Evolutionary conservation across 2,888 invertebrate genomes (phyloP).

Genomic region (Diaphora mendica): DNA sequence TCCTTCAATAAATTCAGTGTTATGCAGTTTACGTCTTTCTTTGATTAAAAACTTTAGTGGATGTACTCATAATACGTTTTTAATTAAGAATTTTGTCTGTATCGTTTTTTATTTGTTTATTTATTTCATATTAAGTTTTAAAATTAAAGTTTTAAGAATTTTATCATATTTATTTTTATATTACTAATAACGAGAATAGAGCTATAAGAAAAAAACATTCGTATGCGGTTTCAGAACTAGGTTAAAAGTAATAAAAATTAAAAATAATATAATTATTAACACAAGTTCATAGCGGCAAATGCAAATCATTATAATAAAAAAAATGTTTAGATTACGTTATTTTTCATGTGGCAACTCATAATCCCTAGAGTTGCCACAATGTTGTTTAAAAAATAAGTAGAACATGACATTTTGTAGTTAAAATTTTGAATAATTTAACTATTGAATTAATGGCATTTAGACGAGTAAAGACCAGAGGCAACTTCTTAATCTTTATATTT

Average conservation of each 20-base stretch:
- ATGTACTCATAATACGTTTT: not conserved
- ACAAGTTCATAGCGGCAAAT: not conserved
- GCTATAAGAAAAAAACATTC: not conserved
- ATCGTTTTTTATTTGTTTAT: not conserved
- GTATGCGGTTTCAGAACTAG: too few species aligned
- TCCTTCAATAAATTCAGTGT: not conserved
- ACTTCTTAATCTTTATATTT: not conserved
- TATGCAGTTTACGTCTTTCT: not conserved
- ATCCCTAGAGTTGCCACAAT: not conserved
- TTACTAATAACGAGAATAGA: not conserved
- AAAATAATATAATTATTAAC: not conserved
- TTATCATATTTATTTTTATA: not conserved
- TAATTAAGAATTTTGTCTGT: not conserved
- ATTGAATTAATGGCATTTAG: not conserved
- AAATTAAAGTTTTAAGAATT: not conserved
- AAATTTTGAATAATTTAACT: not conserved
- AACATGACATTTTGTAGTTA: constrained; percentile 3
- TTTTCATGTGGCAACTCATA: not conserved
- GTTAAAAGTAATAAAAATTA: too few species aligned
- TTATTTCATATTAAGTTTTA: not conserved
- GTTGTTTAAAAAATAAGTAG: not conserved
- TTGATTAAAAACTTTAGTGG: not conserved
- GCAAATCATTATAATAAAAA: not conserved
- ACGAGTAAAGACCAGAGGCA: too few species aligned
- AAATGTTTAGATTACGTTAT: not conserved